Evolutionary conservation across 53 echinoderm and acorn worm genomes (phyloP).

Genomic region (Temnopleurus reevesii): DNA sequence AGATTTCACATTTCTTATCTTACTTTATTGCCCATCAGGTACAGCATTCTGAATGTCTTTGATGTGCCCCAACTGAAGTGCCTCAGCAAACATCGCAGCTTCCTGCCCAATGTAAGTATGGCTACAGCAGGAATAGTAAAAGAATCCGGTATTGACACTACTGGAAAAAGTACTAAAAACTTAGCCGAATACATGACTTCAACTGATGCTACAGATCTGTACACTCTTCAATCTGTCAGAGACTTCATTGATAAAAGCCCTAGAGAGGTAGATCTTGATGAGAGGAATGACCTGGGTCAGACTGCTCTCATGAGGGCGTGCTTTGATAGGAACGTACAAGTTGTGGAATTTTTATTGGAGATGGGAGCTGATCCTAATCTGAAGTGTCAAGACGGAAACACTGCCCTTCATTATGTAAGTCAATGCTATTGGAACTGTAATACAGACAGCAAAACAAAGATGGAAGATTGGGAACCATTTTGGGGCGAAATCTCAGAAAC

Average conservation of each 20-base stretch:
- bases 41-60: background rate
- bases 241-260: background rate
- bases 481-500: background rate
- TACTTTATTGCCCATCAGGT: too few species aligned
- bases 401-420: constrained; percentile 3
- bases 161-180: background rate
- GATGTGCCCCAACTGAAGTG: background rate
- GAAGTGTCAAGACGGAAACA: constrained; percentile 2
- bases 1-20: too few species aligned
- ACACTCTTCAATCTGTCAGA: background rate
- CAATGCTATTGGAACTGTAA: background rate
- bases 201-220: background rate
- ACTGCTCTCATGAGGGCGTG: constrained; percentile 8
- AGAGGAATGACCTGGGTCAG: background rate
- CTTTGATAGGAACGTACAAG: background rate
- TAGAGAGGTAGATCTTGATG: background rate
- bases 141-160: background rate
- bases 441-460: background rate
- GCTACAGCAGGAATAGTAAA: background rate
- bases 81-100: background rate
- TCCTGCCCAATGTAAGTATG: background rate
- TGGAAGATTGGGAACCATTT: background rate
- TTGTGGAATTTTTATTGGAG: background rate
- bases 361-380: constrained; percentile 25
- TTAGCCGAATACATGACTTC: background rate